phyloP scores from a whole-genome alignment of 30 jellyfish, hydroid and myxozoan species.

The Chrysaora quinquecirrha region DNA sequence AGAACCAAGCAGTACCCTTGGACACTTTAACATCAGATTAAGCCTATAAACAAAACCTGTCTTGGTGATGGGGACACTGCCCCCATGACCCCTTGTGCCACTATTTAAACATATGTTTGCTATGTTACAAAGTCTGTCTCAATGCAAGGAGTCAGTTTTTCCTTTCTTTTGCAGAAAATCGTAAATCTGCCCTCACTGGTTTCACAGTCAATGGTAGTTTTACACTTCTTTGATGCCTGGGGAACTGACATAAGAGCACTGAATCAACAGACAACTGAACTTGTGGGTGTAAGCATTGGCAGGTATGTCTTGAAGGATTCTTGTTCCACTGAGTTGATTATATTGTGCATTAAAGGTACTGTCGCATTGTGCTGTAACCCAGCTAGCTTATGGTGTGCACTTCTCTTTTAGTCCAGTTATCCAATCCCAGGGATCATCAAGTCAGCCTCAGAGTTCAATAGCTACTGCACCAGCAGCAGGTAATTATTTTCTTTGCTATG shows the following conservation, averaged over 20 bases:
- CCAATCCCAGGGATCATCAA: conserved; percentile 74
- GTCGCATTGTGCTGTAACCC: too few relatives aligned
- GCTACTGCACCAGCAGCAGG: conserved; percentile 64
- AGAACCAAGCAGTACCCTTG: too few relatives aligned
- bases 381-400: too few relatives aligned
- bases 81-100: too few relatives aligned
- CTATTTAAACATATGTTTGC: too few relatives aligned
- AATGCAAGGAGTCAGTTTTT: too few relatives aligned
- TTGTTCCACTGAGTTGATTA: too few relatives aligned
- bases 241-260: conserved; percentile 91
- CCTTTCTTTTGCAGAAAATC: conserved; percentile 92
- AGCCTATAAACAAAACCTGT: too few relatives aligned
- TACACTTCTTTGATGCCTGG: conserved; percentile 96
- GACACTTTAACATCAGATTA: too few relatives aligned
- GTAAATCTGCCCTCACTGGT: conserved; percentile 80
- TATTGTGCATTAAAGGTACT: too few relatives aligned
- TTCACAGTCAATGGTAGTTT: conserved; percentile 85
- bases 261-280: conserved; percentile 61
- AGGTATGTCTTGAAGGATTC: conserved; percentile 30
- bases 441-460: conserved; percentile 45
- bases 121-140: too few relatives aligned
- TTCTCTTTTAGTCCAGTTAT: conserved; percentile 67
- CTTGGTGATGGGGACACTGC: too few relatives aligned
- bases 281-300: conserved; percentile 77
- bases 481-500: background rate